phyloP scores from a whole-genome alignment of 2,113 vertebrate genomes.

The Paraplagusia blochii region DNA sequence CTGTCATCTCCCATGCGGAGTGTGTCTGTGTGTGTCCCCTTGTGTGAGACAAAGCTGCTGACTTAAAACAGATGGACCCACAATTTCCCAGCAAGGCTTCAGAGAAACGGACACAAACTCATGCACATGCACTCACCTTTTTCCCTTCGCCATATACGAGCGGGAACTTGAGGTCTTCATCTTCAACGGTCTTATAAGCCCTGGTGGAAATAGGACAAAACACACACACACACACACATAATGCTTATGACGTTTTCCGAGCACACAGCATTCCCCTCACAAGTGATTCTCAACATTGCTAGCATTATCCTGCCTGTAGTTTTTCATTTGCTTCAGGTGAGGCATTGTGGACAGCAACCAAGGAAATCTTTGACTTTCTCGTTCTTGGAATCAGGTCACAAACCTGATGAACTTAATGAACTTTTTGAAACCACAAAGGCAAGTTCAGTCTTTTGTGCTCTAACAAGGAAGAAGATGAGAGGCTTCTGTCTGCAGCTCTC shows the following conservation, averaged over 20 bases:
- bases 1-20: slow-evolving; percentile 29
- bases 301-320: too few relatives aligned
- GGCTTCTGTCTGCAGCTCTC: neutral
- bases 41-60: slow-evolving; percentile 20
- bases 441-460: neutral
- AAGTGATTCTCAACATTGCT: too few relatives aligned
- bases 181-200: slow-evolving; percentile 66
- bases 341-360: too few relatives aligned
- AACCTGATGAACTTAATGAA: too few relatives aligned
- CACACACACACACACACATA: neutral
- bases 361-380: too few relatives aligned
- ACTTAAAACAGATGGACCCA: slow-evolving; percentile 45
- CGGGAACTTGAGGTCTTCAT: slow-evolving; percentile 70
- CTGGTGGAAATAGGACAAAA: slow-evolving; percentile 39
- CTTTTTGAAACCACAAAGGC: too few relatives aligned
- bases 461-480: neutral
- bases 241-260: too few relatives aligned
- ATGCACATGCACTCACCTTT: slow-evolving; percentile 45
- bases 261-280: too few relatives aligned
- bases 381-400: too few relatives aligned
- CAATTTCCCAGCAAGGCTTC: slow-evolving; percentile 28
- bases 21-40: slow-evolving; percentile 18
- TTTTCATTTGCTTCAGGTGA: too few relatives aligned
- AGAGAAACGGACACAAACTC: neutral
- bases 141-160: slow-evolving; percentile 70